Conservation (phyloP, 2,888 invertebrate species). For the Trypoxylon attenuatum region DNA sequence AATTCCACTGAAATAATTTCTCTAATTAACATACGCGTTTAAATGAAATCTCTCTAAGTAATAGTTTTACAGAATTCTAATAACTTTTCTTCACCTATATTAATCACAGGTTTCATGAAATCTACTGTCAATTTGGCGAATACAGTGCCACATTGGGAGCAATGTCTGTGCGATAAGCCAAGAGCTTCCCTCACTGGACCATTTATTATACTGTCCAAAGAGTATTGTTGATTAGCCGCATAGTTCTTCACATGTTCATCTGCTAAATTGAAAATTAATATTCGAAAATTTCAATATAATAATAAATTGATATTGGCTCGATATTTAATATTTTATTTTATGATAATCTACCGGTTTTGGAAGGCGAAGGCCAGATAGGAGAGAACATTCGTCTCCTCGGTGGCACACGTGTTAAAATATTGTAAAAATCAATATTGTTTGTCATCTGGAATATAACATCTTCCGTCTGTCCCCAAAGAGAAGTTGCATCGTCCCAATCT, state of each 20-base stretch:
- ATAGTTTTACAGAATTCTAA: too few species aligned
- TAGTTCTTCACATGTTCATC: neutral
- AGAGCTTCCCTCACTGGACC: slow-evolving; percentile 81
- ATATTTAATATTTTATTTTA: neutral
- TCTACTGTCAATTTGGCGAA: slow-evolving; percentile 79
- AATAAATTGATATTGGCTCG: too few species aligned
- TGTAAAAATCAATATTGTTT: slow-evolving; percentile 86
- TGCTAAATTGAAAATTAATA: slow-evolving; percentile 1
- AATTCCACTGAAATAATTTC: slow-evolving; percentile 77
- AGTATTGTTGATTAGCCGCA: neutral
- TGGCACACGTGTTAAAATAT: slow-evolving; percentile 79
- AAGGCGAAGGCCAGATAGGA: neutral
- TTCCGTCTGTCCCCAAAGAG: slow-evolving; percentile 81
- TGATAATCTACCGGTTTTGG: too few species aligned
- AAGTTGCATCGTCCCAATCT: slow-evolving; percentile 79
- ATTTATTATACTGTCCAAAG: slow-evolving; percentile 80
- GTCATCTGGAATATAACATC: slow-evolving; percentile 79
- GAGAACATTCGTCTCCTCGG: neutral
- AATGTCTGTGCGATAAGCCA: slow-evolving; percentile 78
- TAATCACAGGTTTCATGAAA: slow-evolving; percentile 88
- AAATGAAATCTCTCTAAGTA: too few species aligned
- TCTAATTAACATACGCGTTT: neutral
- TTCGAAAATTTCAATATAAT: too few species aligned
- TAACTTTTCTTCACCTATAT: too few species aligned
- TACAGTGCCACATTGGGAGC: slow-evolving; percentile 78